phyloP scores from a whole-genome alignment of 1,140 invertebrate genomes.

The Heliconius hewitsoni region DNA sequence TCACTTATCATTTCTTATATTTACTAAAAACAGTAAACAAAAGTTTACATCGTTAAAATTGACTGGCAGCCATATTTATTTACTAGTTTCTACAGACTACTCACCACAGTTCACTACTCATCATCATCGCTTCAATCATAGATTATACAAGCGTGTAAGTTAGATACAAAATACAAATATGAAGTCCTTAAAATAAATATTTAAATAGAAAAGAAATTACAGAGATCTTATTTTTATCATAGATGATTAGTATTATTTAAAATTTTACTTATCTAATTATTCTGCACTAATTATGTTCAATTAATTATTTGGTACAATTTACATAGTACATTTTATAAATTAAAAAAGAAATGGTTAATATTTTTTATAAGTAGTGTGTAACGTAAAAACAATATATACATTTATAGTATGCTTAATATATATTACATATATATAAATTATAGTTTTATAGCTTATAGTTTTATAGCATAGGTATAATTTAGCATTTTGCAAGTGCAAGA shows the following conservation, averaged over 20 bases:
- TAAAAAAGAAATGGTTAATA: neutral
- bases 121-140: conserved; percentile 19
- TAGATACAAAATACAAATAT: no score
- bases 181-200: no score
- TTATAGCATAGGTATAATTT: neutral
- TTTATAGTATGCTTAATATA: no score
- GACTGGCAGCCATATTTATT: conserved; percentile 78
- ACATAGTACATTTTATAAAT: neutral
- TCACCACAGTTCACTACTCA: conserved; percentile 22
- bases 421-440: neutral
- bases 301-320: neutral
- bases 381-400: no score
- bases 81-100: conserved; percentile 45
- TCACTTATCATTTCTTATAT: conserved; percentile 80
- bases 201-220: neutral
- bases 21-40: conserved; percentile 73
- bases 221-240: neutral
- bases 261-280: neutral
- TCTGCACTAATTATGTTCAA: neutral
- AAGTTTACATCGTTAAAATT: conserved; percentile 76
- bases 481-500: conserved; percentile 1
- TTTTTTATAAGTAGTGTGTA: no score
- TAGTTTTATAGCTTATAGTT: neutral
- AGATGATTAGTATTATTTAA: neutral
- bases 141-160: neutral